phyloP scores from a whole-genome alignment of 2,888 invertebrate genomes.

The Synanthedon formicaeformis region DNA sequence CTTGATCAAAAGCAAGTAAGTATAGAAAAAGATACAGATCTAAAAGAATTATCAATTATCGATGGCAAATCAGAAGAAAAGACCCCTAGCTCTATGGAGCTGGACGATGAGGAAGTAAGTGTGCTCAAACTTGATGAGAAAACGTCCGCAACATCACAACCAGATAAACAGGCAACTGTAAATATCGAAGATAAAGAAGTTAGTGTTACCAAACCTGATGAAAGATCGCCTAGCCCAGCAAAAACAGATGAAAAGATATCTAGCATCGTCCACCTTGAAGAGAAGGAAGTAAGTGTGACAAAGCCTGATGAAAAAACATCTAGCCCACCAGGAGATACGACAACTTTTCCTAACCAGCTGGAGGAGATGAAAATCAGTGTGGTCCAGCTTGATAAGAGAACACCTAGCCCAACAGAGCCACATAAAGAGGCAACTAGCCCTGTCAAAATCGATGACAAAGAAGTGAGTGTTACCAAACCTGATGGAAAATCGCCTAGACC shows the following conservation, averaged over 20 bases:
- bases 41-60: constrained; percentile 7
- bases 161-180: constrained; percentile 4
- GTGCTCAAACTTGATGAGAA: constrained; percentile 1
- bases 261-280: too few species aligned
- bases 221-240: too few species aligned
- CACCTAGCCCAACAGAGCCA: too few species aligned
- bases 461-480: constrained; percentile 1
- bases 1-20: constrained; percentile 54
- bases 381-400: too few species aligned
- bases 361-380: too few species aligned
- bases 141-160: constrained; percentile 2
- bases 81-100: constrained; percentile 1
- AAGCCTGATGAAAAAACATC: neutral
- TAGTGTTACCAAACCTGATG: neutral
- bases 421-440: too few species aligned
- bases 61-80: constrained; percentile 18
- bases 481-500: constrained; percentile 1
- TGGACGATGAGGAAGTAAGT: constrained; percentile 1
- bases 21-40: constrained; percentile 36
- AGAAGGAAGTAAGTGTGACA: too few species aligned
- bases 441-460: neutral
- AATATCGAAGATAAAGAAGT: neutral
- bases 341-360: too few species aligned
- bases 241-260: too few species aligned
- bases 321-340: too few species aligned